phyloP scores from a whole-genome alignment of 1,140 invertebrate species.

The Drosophila persimilis region DNA sequence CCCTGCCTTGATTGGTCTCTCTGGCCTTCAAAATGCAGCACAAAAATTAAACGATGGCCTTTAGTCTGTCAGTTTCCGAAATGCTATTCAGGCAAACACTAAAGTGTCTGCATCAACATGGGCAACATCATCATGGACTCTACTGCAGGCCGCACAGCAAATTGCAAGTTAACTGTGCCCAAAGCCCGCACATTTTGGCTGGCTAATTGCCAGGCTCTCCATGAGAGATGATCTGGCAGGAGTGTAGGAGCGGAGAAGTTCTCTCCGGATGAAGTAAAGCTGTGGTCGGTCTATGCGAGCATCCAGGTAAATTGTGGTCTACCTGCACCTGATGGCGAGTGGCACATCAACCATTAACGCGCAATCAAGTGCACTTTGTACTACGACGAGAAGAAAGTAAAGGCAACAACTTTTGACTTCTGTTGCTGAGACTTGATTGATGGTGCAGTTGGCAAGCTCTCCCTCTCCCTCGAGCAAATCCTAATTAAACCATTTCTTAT shows the following conservation, averaged over 20 bases:
- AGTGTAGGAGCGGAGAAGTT: background rate
- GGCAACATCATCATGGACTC: conserved; percentile 17
- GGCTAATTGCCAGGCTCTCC: conserved; percentile 35
- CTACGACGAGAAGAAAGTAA: too few relatives aligned
- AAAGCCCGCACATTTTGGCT: conserved; percentile 45
- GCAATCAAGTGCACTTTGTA: conserved; percentile 17
- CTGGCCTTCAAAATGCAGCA: too few relatives aligned
- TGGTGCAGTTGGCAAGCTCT: conserved; percentile 1
- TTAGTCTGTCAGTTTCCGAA: too few relatives aligned
- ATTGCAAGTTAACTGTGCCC: conserved; percentile 48
- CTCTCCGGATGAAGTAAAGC: background rate
- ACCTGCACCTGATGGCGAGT: conserved; percentile 44
- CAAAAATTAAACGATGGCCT: too few relatives aligned
- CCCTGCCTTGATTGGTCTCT: background rate
- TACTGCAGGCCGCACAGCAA: conserved; percentile 16
- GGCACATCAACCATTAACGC: conserved; percentile 25
- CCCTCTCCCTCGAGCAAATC: conserved; percentile 7
- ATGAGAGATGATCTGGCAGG: background rate
- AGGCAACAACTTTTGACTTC: conserved; percentile 27
- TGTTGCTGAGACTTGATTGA: conserved; percentile 43
- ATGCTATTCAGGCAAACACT: conserved; percentile 8
- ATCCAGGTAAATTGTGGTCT: conserved; percentile 53
- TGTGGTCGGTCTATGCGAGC: background rate
- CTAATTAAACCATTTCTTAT: conserved; percentile 39
- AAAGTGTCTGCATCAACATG: conserved; percentile 42